Conservation (phyloP, 2,797 vertebrate species). For the Gila robusta region DNA sequence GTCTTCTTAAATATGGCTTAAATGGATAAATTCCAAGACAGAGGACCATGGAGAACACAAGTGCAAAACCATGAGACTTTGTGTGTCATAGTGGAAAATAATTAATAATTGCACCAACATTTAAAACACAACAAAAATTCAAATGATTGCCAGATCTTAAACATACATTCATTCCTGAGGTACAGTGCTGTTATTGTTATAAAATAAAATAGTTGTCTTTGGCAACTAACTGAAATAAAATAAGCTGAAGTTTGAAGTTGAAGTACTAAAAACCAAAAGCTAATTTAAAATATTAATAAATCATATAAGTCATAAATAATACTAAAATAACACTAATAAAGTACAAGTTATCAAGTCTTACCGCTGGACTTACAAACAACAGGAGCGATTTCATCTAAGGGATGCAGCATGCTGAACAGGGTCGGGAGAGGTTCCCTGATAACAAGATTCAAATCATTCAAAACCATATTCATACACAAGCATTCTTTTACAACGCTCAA, state of each 20-base stretch:
- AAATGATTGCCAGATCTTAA: not conserved
- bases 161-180: not conserved
- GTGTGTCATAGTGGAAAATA: not conserved
- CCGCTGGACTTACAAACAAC: slow-evolving; percentile 90
- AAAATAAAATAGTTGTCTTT: not conserved
- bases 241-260: not conserved
- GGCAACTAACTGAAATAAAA: not conserved
- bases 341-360: slow-evolving; percentile 65
- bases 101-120: not conserved
- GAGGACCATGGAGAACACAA: not conserved
- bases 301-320: not conserved
- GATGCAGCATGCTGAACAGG: slow-evolving; percentile 97
- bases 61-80: not conserved
- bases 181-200: not conserved
- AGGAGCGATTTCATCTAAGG: slow-evolving; percentile 95
- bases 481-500: not conserved
- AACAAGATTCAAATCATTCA: not conserved
- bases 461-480: not conserved
- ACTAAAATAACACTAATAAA: not conserved
- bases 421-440: slow-evolving; percentile 90
- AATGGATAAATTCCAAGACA: not conserved
- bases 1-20: not conserved
- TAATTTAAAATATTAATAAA: not conserved
- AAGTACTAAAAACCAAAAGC: not conserved
- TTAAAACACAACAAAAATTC: not conserved